Conservation (phyloP, 2,113 vertebrate species). For the Coptodon rendalli region DNA sequence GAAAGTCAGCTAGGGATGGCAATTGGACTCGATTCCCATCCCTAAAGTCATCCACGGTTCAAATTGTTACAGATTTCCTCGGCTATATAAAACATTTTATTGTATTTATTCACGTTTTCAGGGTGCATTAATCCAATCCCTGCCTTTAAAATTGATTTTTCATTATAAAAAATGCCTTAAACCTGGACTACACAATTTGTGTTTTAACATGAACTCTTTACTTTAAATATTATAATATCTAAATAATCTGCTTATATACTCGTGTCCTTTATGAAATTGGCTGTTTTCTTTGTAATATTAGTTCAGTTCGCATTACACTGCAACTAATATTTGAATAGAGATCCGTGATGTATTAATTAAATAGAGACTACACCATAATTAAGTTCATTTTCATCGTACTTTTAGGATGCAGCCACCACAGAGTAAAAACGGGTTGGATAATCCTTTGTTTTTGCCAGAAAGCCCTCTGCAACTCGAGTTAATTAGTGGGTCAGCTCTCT, state of each 20-base stretch:
- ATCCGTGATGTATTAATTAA: neutral
- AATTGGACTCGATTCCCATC: neutral
- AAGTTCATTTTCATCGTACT: neutral
- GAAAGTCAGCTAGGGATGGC: neutral
- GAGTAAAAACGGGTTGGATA: neutral
- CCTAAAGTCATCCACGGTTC: neutral
- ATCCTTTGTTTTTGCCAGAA: neutral
- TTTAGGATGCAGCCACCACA: neutral
- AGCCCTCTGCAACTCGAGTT: neutral
- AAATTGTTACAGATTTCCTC: neutral
- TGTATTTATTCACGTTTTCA: neutral
- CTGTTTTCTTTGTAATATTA: neutral
- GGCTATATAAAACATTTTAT: neutral
- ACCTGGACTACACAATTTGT: neutral
- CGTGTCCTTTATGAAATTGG: neutral
- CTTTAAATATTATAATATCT: neutral
- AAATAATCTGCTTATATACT: neutral
- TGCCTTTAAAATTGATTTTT: neutral
- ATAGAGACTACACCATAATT: neutral
- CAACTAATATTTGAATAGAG: neutral
- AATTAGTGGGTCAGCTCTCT: neutral
- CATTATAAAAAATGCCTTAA: neutral
- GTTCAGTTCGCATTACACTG: neutral
- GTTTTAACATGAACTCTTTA: neutral
- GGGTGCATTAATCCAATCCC: neutral